Evolutionary conservation across 2,888 invertebrate genomes (phyloP), one percentile per base, ranked within the genome.

Genomic region (Mythimna vitellina): DNA sequence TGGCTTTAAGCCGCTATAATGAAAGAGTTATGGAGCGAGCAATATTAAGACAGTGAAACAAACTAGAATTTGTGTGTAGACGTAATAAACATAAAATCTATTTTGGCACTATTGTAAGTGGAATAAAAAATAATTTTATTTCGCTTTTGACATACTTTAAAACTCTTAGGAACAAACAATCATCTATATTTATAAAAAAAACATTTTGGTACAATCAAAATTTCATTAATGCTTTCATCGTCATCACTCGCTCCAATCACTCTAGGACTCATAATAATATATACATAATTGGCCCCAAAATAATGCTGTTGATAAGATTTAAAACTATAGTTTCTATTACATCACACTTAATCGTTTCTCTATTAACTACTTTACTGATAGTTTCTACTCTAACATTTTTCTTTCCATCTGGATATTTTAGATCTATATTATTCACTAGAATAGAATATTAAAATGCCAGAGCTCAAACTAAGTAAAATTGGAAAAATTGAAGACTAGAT

Each of bases 261-360:
- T 63, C 77, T 79, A 91, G 90, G 90, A 92, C 87, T 78, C 88
- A 76, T 92, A 90, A 80, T 92, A 90, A 80, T 92, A 90, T 92
- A 87, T 91, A 93, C 92, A 93, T 89, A 87, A 87, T 94, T 93
- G 94, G 94, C 93, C 93, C 95, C 93, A 83, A 93, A 93, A 93
- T 89, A 93, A 92, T 84, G 77, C 78, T 84, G 77, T 84, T 81
- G 72, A 81, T 83, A 80, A 76, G 60, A 76, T 80, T 69, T 73
- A 70, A 77, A 76, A 69, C 70, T 83, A 80, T 67, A 65, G 73
- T 77, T 73, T 61, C 78, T 87, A 38, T 73, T 35, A 86, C 83
- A 86, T 87, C 87, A 89, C 88, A 85, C 86, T 65, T 77, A 77
- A 78, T 71, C 68, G 54, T 78, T 75, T 72, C 63, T 83, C 66